Conservation (phyloP, 2,797 vertebrate species). For the Sebastes glaucus region DNA sequence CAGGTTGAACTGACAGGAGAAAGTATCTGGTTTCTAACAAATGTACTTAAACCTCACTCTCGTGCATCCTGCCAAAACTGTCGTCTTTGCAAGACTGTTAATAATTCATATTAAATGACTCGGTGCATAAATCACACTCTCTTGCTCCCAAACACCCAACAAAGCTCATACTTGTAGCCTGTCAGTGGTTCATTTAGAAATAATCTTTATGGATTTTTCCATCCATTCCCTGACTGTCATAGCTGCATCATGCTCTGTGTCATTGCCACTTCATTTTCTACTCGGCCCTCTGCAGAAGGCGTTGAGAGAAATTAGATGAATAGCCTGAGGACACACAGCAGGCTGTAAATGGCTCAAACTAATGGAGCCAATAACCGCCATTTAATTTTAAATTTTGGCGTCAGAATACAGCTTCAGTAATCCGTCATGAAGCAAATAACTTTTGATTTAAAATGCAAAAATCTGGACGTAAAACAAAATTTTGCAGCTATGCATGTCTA, state of each 20-base stretch:
- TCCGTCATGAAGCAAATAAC: not conserved
- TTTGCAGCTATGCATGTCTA: not conserved
- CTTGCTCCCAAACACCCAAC: constrained; percentile 35
- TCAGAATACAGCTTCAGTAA: not conserved
- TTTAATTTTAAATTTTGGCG: constrained; percentile 6
- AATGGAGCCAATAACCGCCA: constrained; percentile 13
- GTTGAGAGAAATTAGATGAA: constrained; percentile 37
- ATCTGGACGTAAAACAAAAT: not conserved
- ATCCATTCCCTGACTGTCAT: constrained; percentile 34
- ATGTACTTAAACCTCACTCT: constrained; percentile 43
- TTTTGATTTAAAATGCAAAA: not conserved
- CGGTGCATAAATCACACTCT: constrained; percentile 53
- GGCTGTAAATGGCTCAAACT: not conserved
- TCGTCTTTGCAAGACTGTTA: constrained; percentile 38
- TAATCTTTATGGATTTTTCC: constrained; percentile 44
- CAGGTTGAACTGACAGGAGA: constrained; percentile 29
- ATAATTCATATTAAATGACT: constrained; percentile 61
- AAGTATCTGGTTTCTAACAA: constrained; percentile 49
- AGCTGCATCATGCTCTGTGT: constrained; percentile 21
- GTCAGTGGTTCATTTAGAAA: constrained; percentile 56
- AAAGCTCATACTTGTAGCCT: constrained; percentile 44
- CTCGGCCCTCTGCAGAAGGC: constrained; percentile 7
- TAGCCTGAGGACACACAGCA: constrained; percentile 16
- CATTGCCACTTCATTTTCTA: constrained; percentile 33
- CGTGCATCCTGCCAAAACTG: constrained; percentile 53